A percentile compares a stretch with the other conserved stretches of the same genome.
phyloP scores from a whole-genome alignment of 2,888 invertebrate genomes.

The Girardia tigrina region DNA sequence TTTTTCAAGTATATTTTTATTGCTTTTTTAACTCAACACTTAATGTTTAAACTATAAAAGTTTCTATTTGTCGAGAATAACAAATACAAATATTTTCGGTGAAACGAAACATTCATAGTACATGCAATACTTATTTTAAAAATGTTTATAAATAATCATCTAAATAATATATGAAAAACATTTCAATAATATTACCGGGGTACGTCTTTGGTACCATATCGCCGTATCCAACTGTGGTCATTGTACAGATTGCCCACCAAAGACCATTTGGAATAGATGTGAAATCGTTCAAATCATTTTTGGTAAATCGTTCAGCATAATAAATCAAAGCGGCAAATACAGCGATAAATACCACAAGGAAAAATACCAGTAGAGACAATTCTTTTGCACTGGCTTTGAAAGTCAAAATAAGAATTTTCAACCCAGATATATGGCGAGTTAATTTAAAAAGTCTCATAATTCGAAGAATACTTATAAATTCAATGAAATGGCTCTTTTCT shows the following conservation, averaged over 20 bases:
- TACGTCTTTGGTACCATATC: constrained; percentile 56
- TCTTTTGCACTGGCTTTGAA: constrained; percentile 90
- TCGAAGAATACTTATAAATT: constrained; percentile 76
- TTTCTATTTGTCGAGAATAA: no score
- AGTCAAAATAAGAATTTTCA: constrained; percentile 86
- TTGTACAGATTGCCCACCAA: constrained; percentile 94
- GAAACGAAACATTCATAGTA: no score
- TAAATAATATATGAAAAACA: no score
- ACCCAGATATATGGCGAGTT: constrained; percentile 71
- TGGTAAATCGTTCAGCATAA: constrained; percentile 69
- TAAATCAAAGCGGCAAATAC: constrained; percentile 86
- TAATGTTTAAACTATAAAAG: no score
- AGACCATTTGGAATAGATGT: constrained; percentile 78
- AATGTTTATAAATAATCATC: no score
- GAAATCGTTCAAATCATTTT: constrained; percentile 84
- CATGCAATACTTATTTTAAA: no score
- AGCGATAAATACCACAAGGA: constrained; percentile 80
- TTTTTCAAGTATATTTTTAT: no score
- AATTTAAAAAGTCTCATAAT: constrained; percentile 76
- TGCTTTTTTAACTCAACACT: no score
- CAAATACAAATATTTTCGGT: no score
- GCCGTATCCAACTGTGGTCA: constrained; percentile 84
- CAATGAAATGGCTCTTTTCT: constrained; percentile 59
- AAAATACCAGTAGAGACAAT: constrained; percentile 77
- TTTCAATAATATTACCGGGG: constrained; percentile 35